A percentile compares a stretch with the other conserved stretches of the same genome.
Evolutionary conservation across 2,797 vertebrate species (phyloP).

Genomic region (Buceros bicornis): DNA sequence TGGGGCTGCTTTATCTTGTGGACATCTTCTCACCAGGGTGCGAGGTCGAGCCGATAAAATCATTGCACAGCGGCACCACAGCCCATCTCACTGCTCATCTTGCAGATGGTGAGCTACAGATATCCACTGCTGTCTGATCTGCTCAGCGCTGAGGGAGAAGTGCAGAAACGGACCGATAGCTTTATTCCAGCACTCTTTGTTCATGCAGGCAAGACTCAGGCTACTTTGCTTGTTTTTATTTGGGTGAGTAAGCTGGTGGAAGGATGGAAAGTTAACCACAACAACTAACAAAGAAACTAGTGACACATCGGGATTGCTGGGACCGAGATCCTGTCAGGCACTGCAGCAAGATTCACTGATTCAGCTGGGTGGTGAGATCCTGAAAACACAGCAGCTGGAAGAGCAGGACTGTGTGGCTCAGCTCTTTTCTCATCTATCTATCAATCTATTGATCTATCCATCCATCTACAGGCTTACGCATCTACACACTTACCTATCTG

Average conservation of each 20-base stretch:
- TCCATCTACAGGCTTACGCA: fast-evolving
- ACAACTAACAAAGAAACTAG: too few relatives aligned
- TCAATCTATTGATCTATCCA: neutral
- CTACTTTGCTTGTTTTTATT: neutral
- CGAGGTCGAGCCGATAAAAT: neutral
- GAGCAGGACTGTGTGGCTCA: too few relatives aligned
- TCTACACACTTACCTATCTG: fast-evolving
- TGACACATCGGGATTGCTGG: fast-evolving
- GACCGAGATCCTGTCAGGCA: neutral
- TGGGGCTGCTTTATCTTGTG: neutral
- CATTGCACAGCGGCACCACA: fast-evolving
- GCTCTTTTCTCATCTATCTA: neutral
- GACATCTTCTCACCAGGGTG: neutral
- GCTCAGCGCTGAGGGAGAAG: fast-evolving
- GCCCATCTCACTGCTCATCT: fast-evolving
- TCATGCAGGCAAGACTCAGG: neutral
- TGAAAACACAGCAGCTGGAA: neutral
- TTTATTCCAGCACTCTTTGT: too few relatives aligned
- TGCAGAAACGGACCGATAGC: neutral
- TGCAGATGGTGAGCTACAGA: fast-evolving
- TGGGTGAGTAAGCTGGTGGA: too few relatives aligned
- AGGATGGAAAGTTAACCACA: neutral
- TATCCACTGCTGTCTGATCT: fast-evolving
- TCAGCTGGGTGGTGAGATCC: neutral
- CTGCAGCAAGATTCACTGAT: neutral